Base-by-base conservation (phyloP, 2,888 invertebrate species). In the Lasioglossum oenotherae region DNA sequence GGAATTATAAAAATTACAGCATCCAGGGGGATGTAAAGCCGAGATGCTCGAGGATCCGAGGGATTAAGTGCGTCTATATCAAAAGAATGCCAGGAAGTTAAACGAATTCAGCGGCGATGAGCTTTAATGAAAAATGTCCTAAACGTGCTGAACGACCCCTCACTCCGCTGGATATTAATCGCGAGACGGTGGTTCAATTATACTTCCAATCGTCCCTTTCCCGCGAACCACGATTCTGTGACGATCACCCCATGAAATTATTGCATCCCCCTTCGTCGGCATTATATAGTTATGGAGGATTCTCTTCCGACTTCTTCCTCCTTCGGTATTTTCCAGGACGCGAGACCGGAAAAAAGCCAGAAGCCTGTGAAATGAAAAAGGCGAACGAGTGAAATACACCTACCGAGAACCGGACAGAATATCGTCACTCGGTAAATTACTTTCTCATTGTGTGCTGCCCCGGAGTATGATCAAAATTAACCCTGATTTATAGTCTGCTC, bases 401-500 rank as follows among this genome's bases (percentile, higher is more conserved):
- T 83, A 64, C 77, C n/a, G 73, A 83, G 81, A 83, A 53, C 82
- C 82, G 79, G 74, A 80, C 76, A 80, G 87, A 86, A 90, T 90
- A 93, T 92, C 92, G 89, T 78, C 83, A 83, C 81, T 89, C 87
- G 85, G 91, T 91, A 92, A 93, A 92, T 93, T 91, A 78, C 79
- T 86, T 80, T 88, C 86, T 78, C 79, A 53, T 81, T 67, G 78
- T 67, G 44, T 16, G 64, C 23, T 64, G 77, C 44, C 35, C 44
- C 35, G n/a, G 53, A 67, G 74, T 49, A 79, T 78, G 81, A 85
- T 83, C 82, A 87, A 89, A 86, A 91, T 91, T 87, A 90, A 89
- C 84, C 80, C 53, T 69, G 74, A 73, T 81, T 81, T 84, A 64
- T 76, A 31, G 31, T 27, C 38, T 5, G 35, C 67, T 27, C 46